Conservation (phyloP, 2,113 vertebrate species). For the Microcebus jonahi region DNA sequence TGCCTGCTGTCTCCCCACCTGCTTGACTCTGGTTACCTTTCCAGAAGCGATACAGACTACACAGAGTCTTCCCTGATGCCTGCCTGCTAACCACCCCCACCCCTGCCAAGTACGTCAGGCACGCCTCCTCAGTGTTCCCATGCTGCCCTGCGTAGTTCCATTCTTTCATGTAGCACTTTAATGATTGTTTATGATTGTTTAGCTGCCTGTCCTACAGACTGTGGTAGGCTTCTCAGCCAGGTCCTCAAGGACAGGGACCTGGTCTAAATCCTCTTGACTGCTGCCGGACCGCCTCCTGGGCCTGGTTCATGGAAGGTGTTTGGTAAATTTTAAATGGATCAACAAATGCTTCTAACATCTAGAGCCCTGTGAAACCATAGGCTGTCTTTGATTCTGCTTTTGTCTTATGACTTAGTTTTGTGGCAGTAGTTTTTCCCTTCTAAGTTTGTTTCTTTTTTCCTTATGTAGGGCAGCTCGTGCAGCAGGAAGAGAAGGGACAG, state of each 20-base stretch:
- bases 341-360: background rate
- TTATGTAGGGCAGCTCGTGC: constrained; percentile 88
- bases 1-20: background rate
- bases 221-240: background rate
- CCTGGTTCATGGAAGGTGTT: background rate
- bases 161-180: background rate
- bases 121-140: background rate
- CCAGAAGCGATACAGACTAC: background rate
- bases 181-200: background rate
- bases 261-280: background rate
- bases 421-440: background rate
- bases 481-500: constrained; percentile 91
- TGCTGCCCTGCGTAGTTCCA: background rate
- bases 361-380: background rate
- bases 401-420: background rate
- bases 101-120: background rate
- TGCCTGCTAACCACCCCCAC: background rate
- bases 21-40: background rate
- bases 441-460: background rate
- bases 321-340: background rate
- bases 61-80: background rate
- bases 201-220: background rate
- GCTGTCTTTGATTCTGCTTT: background rate
- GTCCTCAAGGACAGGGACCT: background rate
- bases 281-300: background rate